Conservation (phyloP, 2,113 vertebrate genomes). For the Elachura formosa region DNA sequence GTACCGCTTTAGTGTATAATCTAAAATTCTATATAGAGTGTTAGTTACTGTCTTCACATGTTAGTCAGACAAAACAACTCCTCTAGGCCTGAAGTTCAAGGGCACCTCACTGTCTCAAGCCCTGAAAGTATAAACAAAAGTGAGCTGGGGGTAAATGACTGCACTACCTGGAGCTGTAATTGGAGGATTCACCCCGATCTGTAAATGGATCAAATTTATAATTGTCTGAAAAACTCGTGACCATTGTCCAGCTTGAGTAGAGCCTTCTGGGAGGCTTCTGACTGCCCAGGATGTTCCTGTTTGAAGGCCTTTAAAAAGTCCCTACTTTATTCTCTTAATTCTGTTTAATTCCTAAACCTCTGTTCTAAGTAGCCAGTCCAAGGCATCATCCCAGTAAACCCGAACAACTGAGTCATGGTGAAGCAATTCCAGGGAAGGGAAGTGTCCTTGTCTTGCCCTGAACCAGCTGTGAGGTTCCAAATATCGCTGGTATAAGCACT, state of each 20-base stretch:
- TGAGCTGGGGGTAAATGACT: neutral
- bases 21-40: too few species aligned
- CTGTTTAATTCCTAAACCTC: neutral
- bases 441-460: neutral
- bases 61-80: neutral
- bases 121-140: neutral
- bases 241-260: neutral
- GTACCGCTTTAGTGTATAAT: neutral
- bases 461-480: neutral
- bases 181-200: neutral
- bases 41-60: neutral
- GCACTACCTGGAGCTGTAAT: neutral
- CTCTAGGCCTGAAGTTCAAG: neutral
- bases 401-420: neutral
- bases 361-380: neutral
- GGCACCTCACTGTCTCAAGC: too few species aligned
- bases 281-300: neutral
- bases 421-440: neutral
- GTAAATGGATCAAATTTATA: neutral
- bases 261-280: neutral
- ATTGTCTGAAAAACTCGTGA: neutral
- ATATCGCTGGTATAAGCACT: neutral
- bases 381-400: neutral
- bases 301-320: neutral
- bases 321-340: neutral